Conservation (phyloP, 2,797 vertebrate genomes). For the Arctocebus calabarensis region DNA sequence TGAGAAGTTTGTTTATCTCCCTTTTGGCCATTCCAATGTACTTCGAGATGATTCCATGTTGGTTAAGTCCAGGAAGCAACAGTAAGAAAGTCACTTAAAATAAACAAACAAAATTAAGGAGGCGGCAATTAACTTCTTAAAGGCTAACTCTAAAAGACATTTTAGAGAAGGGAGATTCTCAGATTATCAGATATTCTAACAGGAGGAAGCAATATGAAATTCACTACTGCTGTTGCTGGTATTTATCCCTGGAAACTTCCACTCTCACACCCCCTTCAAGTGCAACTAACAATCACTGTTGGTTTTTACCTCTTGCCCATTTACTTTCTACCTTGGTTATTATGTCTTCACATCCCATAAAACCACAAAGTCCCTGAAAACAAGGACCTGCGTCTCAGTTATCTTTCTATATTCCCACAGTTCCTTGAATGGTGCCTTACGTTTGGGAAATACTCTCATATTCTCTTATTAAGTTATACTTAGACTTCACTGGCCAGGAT, state of each 20-base stretch:
- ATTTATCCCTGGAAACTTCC: neutral
- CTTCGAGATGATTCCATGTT: slow-evolving; percentile 96
- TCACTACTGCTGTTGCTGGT: neutral
- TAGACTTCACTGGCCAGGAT: neutral
- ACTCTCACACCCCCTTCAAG: neutral
- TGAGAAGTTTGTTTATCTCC: slow-evolving; percentile 92
- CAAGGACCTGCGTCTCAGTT: neutral
- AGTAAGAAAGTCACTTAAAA: slow-evolving; percentile 94
- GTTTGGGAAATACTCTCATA: neutral
- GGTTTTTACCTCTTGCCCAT: neutral
- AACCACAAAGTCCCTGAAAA: neutral
- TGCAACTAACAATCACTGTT: neutral
- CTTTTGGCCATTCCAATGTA: slow-evolving; percentile 95
- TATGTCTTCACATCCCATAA: neutral
- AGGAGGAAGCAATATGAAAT: neutral
- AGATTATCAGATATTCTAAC: neutral
- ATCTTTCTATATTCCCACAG: neutral
- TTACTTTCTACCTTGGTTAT: neutral
- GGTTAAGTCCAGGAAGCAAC: slow-evolving; percentile 96
- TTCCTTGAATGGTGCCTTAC: neutral
- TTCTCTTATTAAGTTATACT: neutral
- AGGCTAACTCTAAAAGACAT: neutral
- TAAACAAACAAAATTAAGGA: neutral
- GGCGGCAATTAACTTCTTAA: neutral
- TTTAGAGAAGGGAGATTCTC: neutral